phyloP scores from a whole-genome alignment of 1,140 invertebrate species.

The Kradibia gibbosae region DNA sequence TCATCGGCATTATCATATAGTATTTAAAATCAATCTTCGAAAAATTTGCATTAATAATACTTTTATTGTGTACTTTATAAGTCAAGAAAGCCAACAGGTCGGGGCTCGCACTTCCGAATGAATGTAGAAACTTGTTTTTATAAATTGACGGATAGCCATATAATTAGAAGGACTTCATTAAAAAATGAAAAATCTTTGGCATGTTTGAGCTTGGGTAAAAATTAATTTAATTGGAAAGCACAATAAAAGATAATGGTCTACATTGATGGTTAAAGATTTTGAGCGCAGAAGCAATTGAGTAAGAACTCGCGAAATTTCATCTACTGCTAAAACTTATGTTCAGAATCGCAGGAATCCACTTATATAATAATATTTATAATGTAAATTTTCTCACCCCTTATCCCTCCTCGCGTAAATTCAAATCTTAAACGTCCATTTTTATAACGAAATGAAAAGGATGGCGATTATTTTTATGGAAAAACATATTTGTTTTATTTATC shows the following conservation, averaged over 20 bases:
- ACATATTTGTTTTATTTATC: not conserved
- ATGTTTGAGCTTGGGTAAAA: not conserved
- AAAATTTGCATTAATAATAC: too few species aligned
- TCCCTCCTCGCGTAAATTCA: not conserved
- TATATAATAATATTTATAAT: conserved; percentile 36
- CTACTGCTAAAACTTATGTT: conserved; percentile 30
- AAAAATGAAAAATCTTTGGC: not conserved
- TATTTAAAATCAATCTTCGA: too few species aligned
- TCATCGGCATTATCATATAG: too few species aligned
- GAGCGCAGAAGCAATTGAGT: not conserved
- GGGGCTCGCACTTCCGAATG: too few species aligned
- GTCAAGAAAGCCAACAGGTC: too few species aligned
- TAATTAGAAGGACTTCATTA: too few species aligned
- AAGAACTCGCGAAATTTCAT: not conserved
- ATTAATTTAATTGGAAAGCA: not conserved
- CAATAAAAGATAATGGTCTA: not conserved
- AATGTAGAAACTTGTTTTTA: too few species aligned
- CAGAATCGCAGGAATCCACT: not conserved
- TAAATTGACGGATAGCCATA: too few species aligned
- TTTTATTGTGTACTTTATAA: too few species aligned
- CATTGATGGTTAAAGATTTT: conserved; percentile 20
- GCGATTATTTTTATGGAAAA: not conserved
- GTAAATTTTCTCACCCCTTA: conserved; percentile 1
- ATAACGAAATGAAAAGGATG: not conserved
- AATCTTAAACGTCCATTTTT: not conserved